Percentiles rank a stretch among this genome's conserved stretches.
These are phyloP conservation scores for Oryctolagus cuniculus DNA, from an alignment of 2,113 vertebrate genomes.

Conservation along the genomic window DNA sequence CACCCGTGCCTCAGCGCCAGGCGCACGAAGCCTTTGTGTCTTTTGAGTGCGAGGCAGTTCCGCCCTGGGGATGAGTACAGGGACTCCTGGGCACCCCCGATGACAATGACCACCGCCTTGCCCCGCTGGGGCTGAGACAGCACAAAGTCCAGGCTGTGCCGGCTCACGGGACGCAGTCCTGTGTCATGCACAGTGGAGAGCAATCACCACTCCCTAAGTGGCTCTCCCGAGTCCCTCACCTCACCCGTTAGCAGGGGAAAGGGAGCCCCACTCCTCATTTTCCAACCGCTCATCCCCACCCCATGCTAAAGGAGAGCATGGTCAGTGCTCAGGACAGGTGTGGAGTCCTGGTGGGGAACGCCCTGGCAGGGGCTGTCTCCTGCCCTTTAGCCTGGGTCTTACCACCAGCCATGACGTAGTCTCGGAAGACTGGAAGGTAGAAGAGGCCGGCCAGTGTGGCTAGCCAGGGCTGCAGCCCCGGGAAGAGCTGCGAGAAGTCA, in stretches of 20 bases:
- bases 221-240: no score
- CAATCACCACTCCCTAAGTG: rapidly evolving
- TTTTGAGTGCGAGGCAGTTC: slow-evolving; percentile 85
- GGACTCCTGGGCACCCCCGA: slow-evolving; percentile 90
- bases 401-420: slow-evolving; percentile 88
- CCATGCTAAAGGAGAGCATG: background rate
- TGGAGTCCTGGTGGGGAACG: no score
- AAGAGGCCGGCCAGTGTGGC: slow-evolving; percentile 85
- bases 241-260: background rate
- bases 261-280: background rate
- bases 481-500: slow-evolving; percentile 85
- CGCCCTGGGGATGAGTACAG: slow-evolving; percentile 84
- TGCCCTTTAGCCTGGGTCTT: background rate
- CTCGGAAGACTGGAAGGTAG: slow-evolving; percentile 86
- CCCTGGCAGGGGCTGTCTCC: background rate
- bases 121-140: no score
- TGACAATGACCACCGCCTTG: slow-evolving; percentile 89
- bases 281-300: background rate
- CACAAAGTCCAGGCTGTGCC: slow-evolving; percentile 86
- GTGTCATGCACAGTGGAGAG: no score
- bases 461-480: slow-evolving; percentile 81
- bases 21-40: slow-evolving; percentile 90
- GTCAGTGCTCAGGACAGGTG: background rate
- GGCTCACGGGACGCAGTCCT: slow-evolving; percentile 88
- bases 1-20: slow-evolving; percentile 90